Conservation (phyloP, 2,113 vertebrate species). For the Oreochromis spilurus region DNA sequence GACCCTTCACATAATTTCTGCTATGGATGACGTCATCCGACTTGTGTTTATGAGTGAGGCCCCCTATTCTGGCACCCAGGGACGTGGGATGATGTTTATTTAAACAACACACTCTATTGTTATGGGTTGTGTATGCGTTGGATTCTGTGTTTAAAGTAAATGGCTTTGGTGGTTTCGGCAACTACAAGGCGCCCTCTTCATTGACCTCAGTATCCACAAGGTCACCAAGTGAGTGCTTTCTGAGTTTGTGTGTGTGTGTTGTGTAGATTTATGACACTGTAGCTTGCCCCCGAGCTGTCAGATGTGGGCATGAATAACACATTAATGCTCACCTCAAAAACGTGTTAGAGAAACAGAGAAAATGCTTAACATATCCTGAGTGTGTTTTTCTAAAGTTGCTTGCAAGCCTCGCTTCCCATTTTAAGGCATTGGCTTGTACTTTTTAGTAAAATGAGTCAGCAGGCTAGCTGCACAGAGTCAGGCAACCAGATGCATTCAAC, state of each 20-base stretch:
- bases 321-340: slow-evolving; percentile 28
- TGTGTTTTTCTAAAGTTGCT: slow-evolving; percentile 20
- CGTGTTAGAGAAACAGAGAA: slow-evolving; percentile 6
- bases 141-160: not conserved
- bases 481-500: slow-evolving; percentile 28
- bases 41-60: slow-evolving; percentile 40
- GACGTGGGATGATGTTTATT: slow-evolving; percentile 21
- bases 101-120: not conserved
- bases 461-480: slow-evolving; percentile 35
- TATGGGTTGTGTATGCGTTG: not conserved
- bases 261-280: not conserved
- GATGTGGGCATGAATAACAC: not conserved
- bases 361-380: not conserved
- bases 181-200: not conserved
- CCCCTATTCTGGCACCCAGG: slow-evolving; percentile 13
- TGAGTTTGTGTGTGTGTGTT: not conserved
- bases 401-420: slow-evolving; percentile 35
- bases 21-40: slow-evolving; percentile 16
- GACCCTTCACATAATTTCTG: not conserved
- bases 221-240: not conserved
- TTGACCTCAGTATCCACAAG: not conserved
- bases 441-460: slow-evolving; percentile 54
- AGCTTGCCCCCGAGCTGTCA: not conserved
- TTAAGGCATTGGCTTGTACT: not conserved
- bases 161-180: slow-evolving; percentile 12